Evolutionary conservation across 2,113 vertebrate genomes (phyloP).

Genomic region (Microcebus griseorufus): DNA sequence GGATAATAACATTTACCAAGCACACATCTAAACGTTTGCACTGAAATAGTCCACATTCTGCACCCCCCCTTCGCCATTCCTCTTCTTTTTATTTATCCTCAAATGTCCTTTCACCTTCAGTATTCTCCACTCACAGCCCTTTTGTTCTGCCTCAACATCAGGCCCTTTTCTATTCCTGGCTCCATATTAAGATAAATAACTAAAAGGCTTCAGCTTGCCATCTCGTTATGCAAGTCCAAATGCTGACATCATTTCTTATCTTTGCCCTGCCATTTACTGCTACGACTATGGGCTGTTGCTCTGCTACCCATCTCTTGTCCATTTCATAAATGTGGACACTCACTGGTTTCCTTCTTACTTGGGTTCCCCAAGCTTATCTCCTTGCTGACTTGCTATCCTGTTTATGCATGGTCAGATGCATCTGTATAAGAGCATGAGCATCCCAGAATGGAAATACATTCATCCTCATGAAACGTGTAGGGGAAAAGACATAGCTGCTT

Average conservation of each 20-base stretch:
- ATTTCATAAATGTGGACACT: background rate
- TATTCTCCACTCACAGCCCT: background rate
- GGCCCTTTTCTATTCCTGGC: background rate
- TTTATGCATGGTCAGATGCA: background rate
- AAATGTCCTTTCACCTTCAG: conserved; percentile 9
- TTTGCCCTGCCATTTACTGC: background rate
- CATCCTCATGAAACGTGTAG: background rate
- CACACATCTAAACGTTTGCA: conserved; percentile 27
- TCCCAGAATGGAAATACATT: conserved; percentile 32
- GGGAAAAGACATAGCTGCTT: background rate
- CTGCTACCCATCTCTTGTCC: background rate
- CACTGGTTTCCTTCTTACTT: background rate
- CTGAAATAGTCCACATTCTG: background rate
- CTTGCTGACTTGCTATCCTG: background rate
- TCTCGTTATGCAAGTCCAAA: background rate
- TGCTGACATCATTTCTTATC: background rate
- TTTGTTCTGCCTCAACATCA: background rate
- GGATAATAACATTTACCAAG: conserved; percentile 61
- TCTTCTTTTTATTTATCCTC: conserved; percentile 54
- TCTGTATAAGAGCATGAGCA: background rate
- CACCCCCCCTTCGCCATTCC: background rate
- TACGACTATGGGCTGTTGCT: background rate
- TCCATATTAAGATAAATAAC: background rate
- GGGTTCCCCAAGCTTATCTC: background rate
- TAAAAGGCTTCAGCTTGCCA: background rate